Conservation (phyloP, 2,888 invertebrate species). For the Heliconius ismenius region DNA sequence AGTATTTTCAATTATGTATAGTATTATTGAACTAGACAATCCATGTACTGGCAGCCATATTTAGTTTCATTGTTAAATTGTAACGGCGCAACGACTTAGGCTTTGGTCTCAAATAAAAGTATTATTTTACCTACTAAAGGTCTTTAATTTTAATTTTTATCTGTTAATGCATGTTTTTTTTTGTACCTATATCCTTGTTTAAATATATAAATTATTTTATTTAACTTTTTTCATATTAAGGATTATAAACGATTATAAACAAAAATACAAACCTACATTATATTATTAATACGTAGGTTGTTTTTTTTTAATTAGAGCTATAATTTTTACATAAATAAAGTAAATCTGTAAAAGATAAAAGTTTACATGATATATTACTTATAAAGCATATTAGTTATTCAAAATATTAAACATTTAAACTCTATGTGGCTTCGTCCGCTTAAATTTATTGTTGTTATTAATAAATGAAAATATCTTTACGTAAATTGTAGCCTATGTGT, state of each 20-base stretch:
- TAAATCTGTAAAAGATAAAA: not conserved
- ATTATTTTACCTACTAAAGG: conserved; percentile 62
- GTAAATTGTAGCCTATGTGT: no score
- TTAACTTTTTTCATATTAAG: no score
- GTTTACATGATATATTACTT: no score
- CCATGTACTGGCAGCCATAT: conserved; percentile 3
- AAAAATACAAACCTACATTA: not conserved
- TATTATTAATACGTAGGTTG: not conserved
- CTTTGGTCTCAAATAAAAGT: conserved; percentile 67
- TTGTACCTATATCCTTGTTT: conserved; percentile 15
- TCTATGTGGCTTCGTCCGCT: no score
- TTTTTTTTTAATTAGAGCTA: not conserved
- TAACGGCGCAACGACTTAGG: conserved; percentile 55
- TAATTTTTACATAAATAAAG: not conserved
- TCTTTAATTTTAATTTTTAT: conserved; percentile 61
- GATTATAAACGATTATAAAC: not conserved
- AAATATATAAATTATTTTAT: not conserved
- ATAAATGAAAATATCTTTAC: no score
- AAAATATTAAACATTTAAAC: no score
- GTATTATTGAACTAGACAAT: not conserved
- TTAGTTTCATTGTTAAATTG: conserved; percentile 30
- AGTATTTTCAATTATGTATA: no score
- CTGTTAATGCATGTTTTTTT: conserved; percentile 32
- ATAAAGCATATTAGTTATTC: no score
- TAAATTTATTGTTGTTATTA: no score